Conservation (phyloP, 2,113 vertebrate species). For the Falco punctatus region DNA sequence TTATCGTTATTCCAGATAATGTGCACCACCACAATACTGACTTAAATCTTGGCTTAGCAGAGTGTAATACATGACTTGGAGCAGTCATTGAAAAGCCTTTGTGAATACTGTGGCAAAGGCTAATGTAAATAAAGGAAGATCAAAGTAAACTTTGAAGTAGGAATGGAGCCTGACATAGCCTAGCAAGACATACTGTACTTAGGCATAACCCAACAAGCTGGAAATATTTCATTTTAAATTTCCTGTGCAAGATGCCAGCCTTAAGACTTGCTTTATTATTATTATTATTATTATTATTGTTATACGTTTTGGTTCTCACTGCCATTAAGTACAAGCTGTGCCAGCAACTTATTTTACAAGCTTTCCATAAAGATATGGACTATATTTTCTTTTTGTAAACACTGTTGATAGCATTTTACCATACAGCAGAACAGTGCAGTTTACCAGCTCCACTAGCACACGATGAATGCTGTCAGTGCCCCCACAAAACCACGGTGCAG, state of each 20-base stretch:
- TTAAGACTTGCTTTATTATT: not conserved
- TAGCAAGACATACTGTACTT: not conserved
- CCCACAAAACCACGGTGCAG: not conserved
- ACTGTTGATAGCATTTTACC: not conserved
- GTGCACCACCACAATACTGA: not conserved
- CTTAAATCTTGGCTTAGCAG: conserved; percentile 4
- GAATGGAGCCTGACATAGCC: conserved; percentile 28
- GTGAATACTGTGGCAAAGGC: conserved; percentile 38
- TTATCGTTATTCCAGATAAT: not conserved
- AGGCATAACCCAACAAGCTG: conserved; percentile 46
- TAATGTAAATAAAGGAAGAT: conserved; percentile 65
- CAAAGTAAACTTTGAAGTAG: conserved; percentile 65
- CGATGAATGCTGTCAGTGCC: not conserved
- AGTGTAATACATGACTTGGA: conserved; percentile 2
- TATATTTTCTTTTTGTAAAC: not conserved
- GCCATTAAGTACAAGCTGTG: not conserved
- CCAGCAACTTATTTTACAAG: not conserved
- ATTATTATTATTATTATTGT: not conserved
- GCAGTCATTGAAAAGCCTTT: conserved; percentile 39
- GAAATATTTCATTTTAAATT: conserved; percentile 57
- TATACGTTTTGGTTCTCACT: not conserved
- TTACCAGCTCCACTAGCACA: not conserved
- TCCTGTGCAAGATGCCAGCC: conserved; percentile 1
- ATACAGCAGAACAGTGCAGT: not conserved
- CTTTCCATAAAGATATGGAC: not conserved